Conservation (phyloP, 30 jellyfish, hydroid and myxozoan species). For the Turritopsis dohrnii region DNA sequence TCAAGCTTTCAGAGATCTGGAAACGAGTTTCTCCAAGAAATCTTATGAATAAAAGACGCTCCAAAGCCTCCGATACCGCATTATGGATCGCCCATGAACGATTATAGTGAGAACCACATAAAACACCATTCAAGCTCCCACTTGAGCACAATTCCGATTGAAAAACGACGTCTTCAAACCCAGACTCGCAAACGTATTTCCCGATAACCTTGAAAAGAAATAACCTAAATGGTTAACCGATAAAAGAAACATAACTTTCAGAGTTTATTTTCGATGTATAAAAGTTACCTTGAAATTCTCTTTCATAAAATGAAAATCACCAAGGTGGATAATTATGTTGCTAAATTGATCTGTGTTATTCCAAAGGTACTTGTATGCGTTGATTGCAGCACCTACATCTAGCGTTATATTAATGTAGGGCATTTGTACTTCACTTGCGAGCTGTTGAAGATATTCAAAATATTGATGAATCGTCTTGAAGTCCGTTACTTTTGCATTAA, state of each 20-base stretch:
- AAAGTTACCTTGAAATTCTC: slow-evolving; percentile 37
- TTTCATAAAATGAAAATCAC: slow-evolving; percentile 53
- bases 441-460: slow-evolving; percentile 19
- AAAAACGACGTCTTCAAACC: not conserved
- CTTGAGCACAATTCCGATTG: not conserved
- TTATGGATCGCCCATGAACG: slow-evolving; percentile 33
- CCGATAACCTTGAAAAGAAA: not conserved
- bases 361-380: slow-evolving; percentile 41
- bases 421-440: slow-evolving; percentile 30
- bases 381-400: slow-evolving; percentile 56
- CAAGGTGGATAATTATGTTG: slow-evolving; percentile 42
- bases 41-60: not conserved
- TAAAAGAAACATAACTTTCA: slow-evolving; percentile 14
- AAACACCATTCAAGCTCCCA: not conserved
- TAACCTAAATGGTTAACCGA: not conserved
- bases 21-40: not conserved
- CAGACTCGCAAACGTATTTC: too few species aligned
- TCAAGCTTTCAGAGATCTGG: too few species aligned
- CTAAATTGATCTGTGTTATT: slow-evolving; percentile 26
- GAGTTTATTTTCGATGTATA: slow-evolving; percentile 32
- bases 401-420: slow-evolving; percentile 30
- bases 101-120: not conserved
- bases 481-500: slow-evolving; percentile 38
- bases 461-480: slow-evolving; percentile 23
- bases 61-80: not conserved